Base-by-base conservation (phyloP, 2,888 invertebrate genomes). In the Sinhomidia bicolor region DNA sequence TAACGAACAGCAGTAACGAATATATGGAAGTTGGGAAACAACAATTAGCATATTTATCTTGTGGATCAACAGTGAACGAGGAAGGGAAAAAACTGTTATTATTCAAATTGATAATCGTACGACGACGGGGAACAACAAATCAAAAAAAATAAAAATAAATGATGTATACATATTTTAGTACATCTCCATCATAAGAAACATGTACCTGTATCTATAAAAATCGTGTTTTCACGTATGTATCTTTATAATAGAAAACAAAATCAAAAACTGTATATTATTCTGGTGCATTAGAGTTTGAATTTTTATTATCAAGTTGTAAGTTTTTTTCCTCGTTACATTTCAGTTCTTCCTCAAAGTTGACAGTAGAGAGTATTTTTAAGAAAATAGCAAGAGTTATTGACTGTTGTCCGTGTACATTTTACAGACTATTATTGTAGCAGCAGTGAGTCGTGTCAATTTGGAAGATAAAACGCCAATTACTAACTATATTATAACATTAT, bases 141-240 rank as follows among this genome's bases (percentile, higher is more conserved):
- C 32, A 65, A 32, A n/a, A 65, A 65, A 32, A 7, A 65, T 14
- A 5, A 17, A 32, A 65, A 14, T 7, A 65, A 36, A 17, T 36
- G 32, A 65, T 65, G 65, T 65, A 32, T 20, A 74, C 26, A 44
- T 47, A 74, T 44, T 23, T 51, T 76, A 51, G n/a, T 51, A 29
- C 54, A 51, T 76, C 54, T n/a, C 3, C 54, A 51, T 76, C 54
- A 54, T 54, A 29, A 79, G 41, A 79, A 79, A 60, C 79, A 36
- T 79, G 79, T 79, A 79, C 79, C 79, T 79, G 79, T 79, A 57
- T 41, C 36, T 60, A 32, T 79, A 60, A 41, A 60, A 20, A 51
- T 17, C 29, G 57, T 79, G 57, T 79, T 79, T 41, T 60, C 9
- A 12, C 2, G 32, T 5, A 36, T 60, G 41, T 60, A 79, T 20